Evolutionary conservation across 2,888 invertebrate species (phyloP).

Genomic region (Tachystola acroxantha): DNA sequence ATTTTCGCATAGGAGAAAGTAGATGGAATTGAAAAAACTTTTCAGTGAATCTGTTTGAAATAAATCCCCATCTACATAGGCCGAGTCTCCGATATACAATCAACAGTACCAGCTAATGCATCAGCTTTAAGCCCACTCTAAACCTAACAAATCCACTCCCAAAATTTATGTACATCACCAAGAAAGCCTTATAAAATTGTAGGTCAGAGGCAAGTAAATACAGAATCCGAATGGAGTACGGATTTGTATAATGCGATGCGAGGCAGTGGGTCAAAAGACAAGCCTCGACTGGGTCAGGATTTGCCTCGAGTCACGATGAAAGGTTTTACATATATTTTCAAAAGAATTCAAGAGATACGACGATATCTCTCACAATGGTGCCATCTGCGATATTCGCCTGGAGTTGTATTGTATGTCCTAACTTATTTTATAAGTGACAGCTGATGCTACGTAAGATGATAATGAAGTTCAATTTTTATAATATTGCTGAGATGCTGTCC

Average conservation of each 20-base stretch:
- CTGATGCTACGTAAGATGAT: too few species aligned
- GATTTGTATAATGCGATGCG: constrained; percentile 48
- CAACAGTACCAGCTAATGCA: too few species aligned
- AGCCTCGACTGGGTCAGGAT: constrained; percentile 36
- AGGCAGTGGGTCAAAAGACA: constrained; percentile 39
- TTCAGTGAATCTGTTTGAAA: too few species aligned
- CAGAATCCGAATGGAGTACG: constrained; percentile 34
- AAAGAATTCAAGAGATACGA: neutral
- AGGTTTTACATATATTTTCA: constrained; percentile 46
- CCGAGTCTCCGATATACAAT: too few species aligned
- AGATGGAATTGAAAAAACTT: too few species aligned
- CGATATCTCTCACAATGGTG: neutral
- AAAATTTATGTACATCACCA: constrained; percentile 36
- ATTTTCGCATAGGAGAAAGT: too few species aligned
- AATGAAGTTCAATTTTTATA: too few species aligned
- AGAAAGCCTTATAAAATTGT: constrained; percentile 38
- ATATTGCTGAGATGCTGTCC: too few species aligned
- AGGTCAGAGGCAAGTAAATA: constrained; percentile 46
- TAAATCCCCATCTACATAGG: too few species aligned
- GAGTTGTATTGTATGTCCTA: too few species aligned
- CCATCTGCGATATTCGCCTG: too few species aligned
- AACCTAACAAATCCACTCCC: neutral
- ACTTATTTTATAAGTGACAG: too few species aligned
- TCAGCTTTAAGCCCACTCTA: neutral
- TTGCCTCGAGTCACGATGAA: constrained; percentile 35